Percentiles rank a stretch among this genome's conserved stretches.
These are phyloP conservation scores for Brachypterus glaber DNA, from an alignment of 2,888 invertebrate species.

Conservation along the genomic window DNA sequence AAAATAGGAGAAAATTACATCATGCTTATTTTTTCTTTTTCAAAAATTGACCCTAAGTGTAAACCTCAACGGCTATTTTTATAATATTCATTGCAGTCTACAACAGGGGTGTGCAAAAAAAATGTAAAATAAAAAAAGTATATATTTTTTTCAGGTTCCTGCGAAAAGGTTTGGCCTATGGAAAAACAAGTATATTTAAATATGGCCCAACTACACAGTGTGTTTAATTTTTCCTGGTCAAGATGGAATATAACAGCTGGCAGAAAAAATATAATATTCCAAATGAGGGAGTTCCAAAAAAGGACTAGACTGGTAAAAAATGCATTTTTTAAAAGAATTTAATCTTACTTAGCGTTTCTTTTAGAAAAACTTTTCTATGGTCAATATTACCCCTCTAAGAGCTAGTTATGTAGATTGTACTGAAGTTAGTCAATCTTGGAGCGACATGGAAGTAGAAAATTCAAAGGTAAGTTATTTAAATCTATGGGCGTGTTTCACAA, in stretches of 20 bases:
- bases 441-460: slow-evolving; percentile 31
- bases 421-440: slow-evolving; percentile 65
- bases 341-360: slow-evolving; percentile 11
- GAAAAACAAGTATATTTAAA: slow-evolving; percentile 70
- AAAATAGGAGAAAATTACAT: slow-evolving; percentile 3
- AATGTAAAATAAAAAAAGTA: not conserved
- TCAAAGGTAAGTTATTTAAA: slow-evolving; percentile 22
- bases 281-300: slow-evolving; percentile 50
- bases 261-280: slow-evolving; percentile 53
- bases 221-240: slow-evolving; percentile 70
- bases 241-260: slow-evolving; percentile 57
- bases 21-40: not conserved
- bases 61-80: too few species aligned
- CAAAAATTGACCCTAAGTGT: not conserved
- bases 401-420: slow-evolving; percentile 61
- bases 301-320: slow-evolving; percentile 42
- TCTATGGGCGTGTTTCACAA: too few species aligned
- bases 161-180: slow-evolving; percentile 61
- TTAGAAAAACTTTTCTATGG: slow-evolving; percentile 36
- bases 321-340: slow-evolving; percentile 5
- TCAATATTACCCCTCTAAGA: slow-evolving; percentile 58
- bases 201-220: slow-evolving; percentile 62
- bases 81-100: not conserved
- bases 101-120: not conserved
- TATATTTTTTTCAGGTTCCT: slow-evolving; percentile 37